A percentile compares a stretch with the other conserved stretches of the same genome.
Evolutionary conservation across 2,888 invertebrate species (phyloP).

Genomic region (Monochamus alternatus): DNA sequence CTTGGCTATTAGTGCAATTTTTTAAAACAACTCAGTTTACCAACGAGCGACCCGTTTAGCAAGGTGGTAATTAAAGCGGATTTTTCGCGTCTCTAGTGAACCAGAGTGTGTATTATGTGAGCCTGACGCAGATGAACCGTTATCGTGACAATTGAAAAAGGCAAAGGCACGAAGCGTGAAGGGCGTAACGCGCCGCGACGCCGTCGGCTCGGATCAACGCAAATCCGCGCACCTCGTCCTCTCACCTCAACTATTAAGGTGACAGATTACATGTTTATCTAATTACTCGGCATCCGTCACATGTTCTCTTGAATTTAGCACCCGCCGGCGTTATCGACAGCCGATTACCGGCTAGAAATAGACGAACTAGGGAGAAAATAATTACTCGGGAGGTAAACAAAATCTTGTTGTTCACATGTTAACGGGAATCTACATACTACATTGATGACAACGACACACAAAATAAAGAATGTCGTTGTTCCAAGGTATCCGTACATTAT

Average conservation of each 20-base stretch:
- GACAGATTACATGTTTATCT: slow-evolving; percentile 33
- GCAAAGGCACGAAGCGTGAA: slow-evolving; percentile 62
- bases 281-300: slow-evolving; percentile 26
- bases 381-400: not conserved
- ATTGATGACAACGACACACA: too few species aligned
- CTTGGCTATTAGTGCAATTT: too few species aligned
- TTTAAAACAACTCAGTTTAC: slow-evolving; percentile 7
- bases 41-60: not conserved
- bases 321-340: slow-evolving; percentile 9
- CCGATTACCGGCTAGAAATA: slow-evolving; percentile 10
- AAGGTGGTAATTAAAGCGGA: slow-evolving; percentile 7
- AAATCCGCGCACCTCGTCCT: slow-evolving; percentile 48
- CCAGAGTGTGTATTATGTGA: slow-evolving; percentile 22
- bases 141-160: slow-evolving; percentile 64
- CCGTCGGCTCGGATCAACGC: slow-evolving; percentile 60
- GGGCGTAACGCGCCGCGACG: slow-evolving; percentile 57
- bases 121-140: slow-evolving; percentile 54
- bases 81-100: slow-evolving; percentile 5
- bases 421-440: too few species aligned
- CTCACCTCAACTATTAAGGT: slow-evolving; percentile 35
- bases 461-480: too few species aligned
- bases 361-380: not conserved
- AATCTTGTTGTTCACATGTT: too few species aligned
- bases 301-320: slow-evolving; percentile 5
- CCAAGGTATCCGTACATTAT: too few species aligned